These are phyloP conservation scores for Thunnus thynnus DNA, from an alignment of 2,113 vertebrate species.

Conservation along the genomic window DNA sequence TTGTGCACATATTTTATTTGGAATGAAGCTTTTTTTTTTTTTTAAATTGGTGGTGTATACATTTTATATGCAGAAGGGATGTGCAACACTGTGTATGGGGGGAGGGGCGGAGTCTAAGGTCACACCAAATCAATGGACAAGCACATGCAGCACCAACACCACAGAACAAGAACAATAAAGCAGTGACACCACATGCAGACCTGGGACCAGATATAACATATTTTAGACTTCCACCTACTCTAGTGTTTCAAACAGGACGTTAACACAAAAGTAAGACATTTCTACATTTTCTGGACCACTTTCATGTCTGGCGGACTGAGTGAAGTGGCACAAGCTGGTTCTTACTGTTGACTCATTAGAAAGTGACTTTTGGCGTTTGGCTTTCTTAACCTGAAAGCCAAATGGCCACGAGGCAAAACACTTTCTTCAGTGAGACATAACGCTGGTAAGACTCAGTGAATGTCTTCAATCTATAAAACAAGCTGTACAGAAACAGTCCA, in stretches of 20 bases:
- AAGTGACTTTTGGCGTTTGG: too few species aligned
- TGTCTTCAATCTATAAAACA: background rate
- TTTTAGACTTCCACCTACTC: background rate
- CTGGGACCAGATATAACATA: slow-evolving; percentile 58
- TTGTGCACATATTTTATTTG: background rate
- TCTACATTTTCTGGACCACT: background rate
- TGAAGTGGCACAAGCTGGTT: background rate
- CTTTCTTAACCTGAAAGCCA: background rate
- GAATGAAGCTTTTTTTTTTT: background rate
- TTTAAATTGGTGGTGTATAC: background rate
- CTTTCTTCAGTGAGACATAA: background rate
- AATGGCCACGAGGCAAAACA: background rate
- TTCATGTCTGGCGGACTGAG: background rate
- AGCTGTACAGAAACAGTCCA: background rate
- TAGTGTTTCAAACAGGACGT: background rate
- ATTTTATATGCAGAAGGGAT: background rate
- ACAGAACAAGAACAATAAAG: slow-evolving; percentile 45
- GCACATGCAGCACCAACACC: slow-evolving; percentile 76
- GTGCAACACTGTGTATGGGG: background rate
- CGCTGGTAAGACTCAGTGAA: background rate
- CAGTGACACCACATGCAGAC: slow-evolving; percentile 68
- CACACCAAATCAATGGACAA: slow-evolving; percentile 53
- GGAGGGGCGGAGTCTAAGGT: slow-evolving; percentile 23
- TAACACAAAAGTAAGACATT: slow-evolving; percentile 4
- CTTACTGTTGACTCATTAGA: background rate